These are phyloP conservation scores for Enteromius unitaeniatus DNA, from an alignment of 2,797 vertebrate species.

Conservation along the genomic window DNA sequence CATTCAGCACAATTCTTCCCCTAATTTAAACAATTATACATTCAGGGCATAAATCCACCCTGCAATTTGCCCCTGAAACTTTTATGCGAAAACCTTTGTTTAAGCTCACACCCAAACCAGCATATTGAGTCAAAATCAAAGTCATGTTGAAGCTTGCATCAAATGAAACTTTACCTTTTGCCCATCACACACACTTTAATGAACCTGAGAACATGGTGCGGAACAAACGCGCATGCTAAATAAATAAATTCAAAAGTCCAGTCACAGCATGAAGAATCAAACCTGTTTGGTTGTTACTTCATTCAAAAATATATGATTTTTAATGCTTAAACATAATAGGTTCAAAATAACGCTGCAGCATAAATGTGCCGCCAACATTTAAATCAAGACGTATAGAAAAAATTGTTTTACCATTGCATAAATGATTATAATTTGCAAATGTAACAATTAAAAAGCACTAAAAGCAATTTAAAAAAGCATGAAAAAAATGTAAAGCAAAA, in stretches of 20 bases:
- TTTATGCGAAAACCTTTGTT: constrained; percentile 46
- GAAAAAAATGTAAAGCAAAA: background rate
- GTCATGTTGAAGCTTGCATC: constrained; percentile 73
- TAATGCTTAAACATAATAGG: background rate
- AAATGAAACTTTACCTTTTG: constrained; percentile 41
- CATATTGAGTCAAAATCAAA: constrained; percentile 38
- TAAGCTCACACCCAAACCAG: constrained; percentile 65
- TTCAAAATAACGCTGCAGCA: background rate
- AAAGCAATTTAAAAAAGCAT: background rate
- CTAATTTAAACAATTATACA: constrained; percentile 48
- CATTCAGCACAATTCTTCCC: constrained; percentile 17
- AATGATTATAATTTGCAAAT: background rate
- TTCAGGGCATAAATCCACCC: constrained; percentile 43
- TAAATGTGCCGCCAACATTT: background rate
- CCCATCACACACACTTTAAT: constrained; percentile 33
- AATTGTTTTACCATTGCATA: background rate
- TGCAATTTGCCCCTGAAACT: constrained; percentile 65
- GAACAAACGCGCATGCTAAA: constrained; percentile 39
- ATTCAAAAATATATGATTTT: background rate
- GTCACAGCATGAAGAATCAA: constrained; percentile 55
- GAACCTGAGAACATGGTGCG: constrained; percentile 23
- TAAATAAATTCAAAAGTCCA: constrained; percentile 50
- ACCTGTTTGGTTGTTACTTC: constrained; percentile 59
- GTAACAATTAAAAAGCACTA: too few relatives aligned
- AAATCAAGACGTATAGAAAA: background rate